phyloP scores from a whole-genome alignment of 2,797 vertebrate species.

The Limnodromus scolopaceus region DNA sequence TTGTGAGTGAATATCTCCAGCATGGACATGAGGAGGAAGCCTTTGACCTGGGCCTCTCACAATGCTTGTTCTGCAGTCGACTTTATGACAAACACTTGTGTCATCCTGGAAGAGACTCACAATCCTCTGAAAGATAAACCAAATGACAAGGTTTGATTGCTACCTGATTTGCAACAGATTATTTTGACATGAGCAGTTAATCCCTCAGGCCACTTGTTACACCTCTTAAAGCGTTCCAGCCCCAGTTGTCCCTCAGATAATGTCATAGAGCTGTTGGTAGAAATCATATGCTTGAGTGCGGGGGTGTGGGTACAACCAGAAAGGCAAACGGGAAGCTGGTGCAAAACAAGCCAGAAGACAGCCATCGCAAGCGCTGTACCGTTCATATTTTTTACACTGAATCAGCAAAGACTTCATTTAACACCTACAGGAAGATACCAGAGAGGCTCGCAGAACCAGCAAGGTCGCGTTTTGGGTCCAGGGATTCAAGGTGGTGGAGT shows the following conservation, averaged over 20 bases:
- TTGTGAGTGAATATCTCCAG: not conserved
- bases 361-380: too few species aligned
- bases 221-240: not conserved
- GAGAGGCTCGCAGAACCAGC: not conserved
- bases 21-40: not conserved
- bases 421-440: not conserved
- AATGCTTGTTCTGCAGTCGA: not conserved
- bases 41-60: not conserved
- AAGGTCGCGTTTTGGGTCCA: not conserved
- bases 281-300: not conserved
- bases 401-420: not conserved
- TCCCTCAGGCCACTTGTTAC: not conserved
- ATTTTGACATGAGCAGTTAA: not conserved
- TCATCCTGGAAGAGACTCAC: not conserved
- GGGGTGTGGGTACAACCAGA: not conserved
- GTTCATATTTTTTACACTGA: not conserved
- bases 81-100: not conserved
- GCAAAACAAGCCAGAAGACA: not conserved
- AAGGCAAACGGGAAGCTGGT: fast-evolving
- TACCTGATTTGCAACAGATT: not conserved
- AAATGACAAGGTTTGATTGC: not conserved
- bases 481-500: not conserved
- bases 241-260: not conserved
- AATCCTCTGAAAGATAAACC: not conserved
- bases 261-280: not conserved